Evolutionary conservation across 2,797 vertebrate genomes (phyloP).

Genomic region (Amblyraja radiata): DNA sequence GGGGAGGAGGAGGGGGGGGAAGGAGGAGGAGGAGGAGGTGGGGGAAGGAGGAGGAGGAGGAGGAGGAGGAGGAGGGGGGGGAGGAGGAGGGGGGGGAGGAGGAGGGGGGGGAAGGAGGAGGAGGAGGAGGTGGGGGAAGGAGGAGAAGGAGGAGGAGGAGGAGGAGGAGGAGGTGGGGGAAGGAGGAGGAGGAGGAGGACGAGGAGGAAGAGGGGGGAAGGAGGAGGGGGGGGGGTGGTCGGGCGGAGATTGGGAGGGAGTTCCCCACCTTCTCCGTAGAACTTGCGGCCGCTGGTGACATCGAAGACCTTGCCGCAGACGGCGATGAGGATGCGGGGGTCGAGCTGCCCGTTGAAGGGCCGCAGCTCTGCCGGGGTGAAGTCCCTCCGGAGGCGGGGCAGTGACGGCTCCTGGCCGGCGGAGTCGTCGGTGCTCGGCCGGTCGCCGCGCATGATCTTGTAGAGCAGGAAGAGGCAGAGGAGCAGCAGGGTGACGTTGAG

Average conservation of each 20-base stretch:
- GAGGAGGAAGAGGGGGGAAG: not conserved
- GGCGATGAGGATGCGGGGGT: constrained; percentile 85
- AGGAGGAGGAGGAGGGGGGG: not conserved
- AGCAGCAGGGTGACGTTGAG: constrained; percentile 80
- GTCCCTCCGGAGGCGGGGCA: constrained; percentile 77
- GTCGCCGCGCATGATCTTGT: constrained; percentile 84
- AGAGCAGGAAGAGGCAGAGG: constrained; percentile 81
- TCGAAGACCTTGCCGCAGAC: constrained; percentile 91
- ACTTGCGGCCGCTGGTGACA: constrained; percentile 81
- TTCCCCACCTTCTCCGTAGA: constrained; percentile 82
- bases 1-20: too few relatives aligned
- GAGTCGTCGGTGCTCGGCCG: constrained; percentile 50
- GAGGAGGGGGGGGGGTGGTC: not conserved
- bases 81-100: not conserved
- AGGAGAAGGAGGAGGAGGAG: not conserved
- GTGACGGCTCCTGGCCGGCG: constrained; percentile 54
- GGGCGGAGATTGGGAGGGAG: too few relatives aligned
- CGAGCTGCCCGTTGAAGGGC: constrained; percentile 67
- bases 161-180: not conserved
- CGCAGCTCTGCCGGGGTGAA: constrained; percentile 75
- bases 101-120: not conserved
- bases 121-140: not conserved
- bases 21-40: not conserved
- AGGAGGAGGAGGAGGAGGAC: not conserved
- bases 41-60: too few relatives aligned